Base-by-base conservation (phyloP, 2,888 invertebrate genomes). In the Drosophila demipolita region DNA sequence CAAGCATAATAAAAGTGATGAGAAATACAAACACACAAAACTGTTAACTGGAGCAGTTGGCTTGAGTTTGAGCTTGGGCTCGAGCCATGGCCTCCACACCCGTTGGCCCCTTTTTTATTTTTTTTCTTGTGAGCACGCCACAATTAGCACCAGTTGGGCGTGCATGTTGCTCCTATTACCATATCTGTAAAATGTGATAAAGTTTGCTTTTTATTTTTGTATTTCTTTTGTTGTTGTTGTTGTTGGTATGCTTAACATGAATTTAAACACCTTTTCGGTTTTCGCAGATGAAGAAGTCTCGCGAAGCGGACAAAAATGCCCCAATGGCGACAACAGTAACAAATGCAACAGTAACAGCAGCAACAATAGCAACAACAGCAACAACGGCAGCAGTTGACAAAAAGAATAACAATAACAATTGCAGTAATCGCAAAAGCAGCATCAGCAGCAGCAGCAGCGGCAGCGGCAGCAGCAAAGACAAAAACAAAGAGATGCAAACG, bases 401-500 rank as follows among this genome's bases (percentile, higher is more conserved):
- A 38, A 88, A 69, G 60, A 83, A 80, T 60, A 87, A 85, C 69
- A 88, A 83, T 71, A 81, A 76, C 75, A 80, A 78, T 73, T n/a
- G n/a, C 55, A 38, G 29, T 48, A 57, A 40, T 74, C 42, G 54
- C 78, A 15, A 48, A 61, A 15, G 54, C 71, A 40, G 65, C 58
- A 36, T n/a, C 66, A n/a, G 50, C 68, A 29, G 40, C 72, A n/a
- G 63, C 74, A 87, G 83, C 66, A 90, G 73, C 26, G 6, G 29
- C 29, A 90, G 73, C 29, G 5, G 29, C 29, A 6, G 6, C 6
- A 29, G 6, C 73, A 86, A 90, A 74, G 91, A 91, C 77, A 92
- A 92, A 78, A 90, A 87, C 68, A 83, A 88, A 90, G 91, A 84
- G 81, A 92, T 83, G 82, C 86, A 80, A 68, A 68, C 90, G 66